Base-by-base conservation (phyloP, 2,113 vertebrate genomes). In the Choloepus hoffmanni region DNA sequence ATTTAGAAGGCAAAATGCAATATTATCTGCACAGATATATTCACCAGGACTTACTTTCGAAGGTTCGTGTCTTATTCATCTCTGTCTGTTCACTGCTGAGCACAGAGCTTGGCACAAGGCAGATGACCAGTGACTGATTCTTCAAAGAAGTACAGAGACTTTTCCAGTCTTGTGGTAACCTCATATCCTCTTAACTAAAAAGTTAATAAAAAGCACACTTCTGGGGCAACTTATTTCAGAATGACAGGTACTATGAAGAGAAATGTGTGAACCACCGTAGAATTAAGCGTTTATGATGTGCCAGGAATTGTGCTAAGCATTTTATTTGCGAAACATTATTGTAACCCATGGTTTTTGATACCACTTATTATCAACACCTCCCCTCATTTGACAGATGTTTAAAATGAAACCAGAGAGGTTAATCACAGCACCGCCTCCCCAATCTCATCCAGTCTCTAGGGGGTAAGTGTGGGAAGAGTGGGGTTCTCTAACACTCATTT, bases 1-100 rank as follows among this genome's bases (percentile, higher is more conserved):
- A 95, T 96, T 95, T 93, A 84, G 94, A 85, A 93, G 79, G 53
- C 53, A 85, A 94, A 97, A 84, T 24, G 24, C 63, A 76, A 23
- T 85, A 90, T 78, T 48, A 85, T 88, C 70, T 81, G 43, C 40
- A 11, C 0, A 63, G 65, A 73, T 7, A 8, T 68, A 48, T 7
- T 45, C 81, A n/a, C 28, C 40, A 33, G 48, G 90, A 50, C 87
- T 96, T 78, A 43, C 23, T 94, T n/a, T 83, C n/a, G 14, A 70
- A 50, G 40, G 19, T 11, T 30, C 23, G 7, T 58, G 45, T 68
- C 58, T 82, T 77, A 36, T 81, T 45, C 5, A 8, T 95, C 68
- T 89, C 36, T 92, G 79, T 60, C 86, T 90, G 5, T 50, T 89
- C n/a, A 83, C 60, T 83, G 63, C 62, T 63, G 55, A 81, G 63